Base-by-base conservation (phyloP, 2,797 vertebrate species). In the Rousettus madagascariensis region DNA sequence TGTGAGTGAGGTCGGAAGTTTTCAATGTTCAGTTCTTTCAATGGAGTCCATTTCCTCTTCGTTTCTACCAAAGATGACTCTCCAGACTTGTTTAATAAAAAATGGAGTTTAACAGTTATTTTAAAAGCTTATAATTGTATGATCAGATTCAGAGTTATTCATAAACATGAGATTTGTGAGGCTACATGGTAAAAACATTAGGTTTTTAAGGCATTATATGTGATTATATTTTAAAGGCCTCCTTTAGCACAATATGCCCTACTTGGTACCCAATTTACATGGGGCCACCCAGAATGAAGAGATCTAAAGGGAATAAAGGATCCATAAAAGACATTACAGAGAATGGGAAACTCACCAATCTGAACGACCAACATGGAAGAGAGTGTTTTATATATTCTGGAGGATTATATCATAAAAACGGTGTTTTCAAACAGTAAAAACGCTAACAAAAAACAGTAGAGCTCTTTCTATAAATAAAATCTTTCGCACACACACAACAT, bases 51-150 rank as follows among this genome's bases (percentile, higher is more conserved):
- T 72, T 96, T 93, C 71, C 30, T 66, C 53, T 78, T 65, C 85
- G 20, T 83, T 91, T 95, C 85, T 51, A 82, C 57, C 80, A 10
- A 93, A 92, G 38, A 72, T 17, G 33, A 49, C 63, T 93, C 80
- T 33, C 90, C 33, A 86, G 72, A 57, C 33, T 79, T 84, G 65
- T 57, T 72, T 63, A 91, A 80, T 46, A 74, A 69, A 87, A 91
- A 92, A 61, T n/a, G 46, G 20, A 10, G 13, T 33, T 95, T 65
- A 77, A 59, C 13, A 36, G 82, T 90, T 51, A 80, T 75, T 72
- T 33, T 59, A 82, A 92, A 90, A 94, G 43, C 63, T 83, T 90
- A 24, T 69, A 38, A 79, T 80, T 75, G 10, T 53, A 89, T 61
- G 61, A 20, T 66, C 69, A 65, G 86, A 68, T 68, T 26, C 61